Percentiles rank a stretch among this genome's conserved stretches.
These are phyloP conservation scores for Drosophila miranda DNA, from an alignment of 1,140 invertebrate genomes.

Conservation along the genomic window DNA sequence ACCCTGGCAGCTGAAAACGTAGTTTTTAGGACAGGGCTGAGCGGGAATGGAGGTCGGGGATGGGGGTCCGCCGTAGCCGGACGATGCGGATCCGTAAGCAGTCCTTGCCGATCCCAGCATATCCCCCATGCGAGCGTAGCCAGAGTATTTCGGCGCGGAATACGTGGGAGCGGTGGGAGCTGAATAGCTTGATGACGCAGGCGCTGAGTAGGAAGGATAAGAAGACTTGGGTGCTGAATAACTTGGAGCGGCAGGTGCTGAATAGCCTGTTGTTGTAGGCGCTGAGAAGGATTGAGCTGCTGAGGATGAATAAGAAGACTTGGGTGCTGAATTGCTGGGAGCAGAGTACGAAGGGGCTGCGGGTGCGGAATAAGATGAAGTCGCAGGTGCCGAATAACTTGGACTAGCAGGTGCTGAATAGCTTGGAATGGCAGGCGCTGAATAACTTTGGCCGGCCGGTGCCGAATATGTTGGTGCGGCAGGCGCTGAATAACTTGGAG, in stretches of 20 bases:
- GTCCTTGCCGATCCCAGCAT: conserved; percentile 32
- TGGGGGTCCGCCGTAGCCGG: conserved; percentile 25
- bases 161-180: conserved; percentile 20
- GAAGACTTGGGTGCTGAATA: conserved; percentile 36
- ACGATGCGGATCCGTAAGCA: conserved; percentile 17
- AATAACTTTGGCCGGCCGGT: conserved; percentile 13
- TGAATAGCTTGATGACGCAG: conserved; percentile 29
- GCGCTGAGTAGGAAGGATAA: conserved; percentile 13
- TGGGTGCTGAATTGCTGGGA: conserved; percentile 24
- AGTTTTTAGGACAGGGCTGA: conserved; percentile 56
- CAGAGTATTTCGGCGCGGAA: conserved; percentile 37
- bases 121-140: conserved; percentile 49
- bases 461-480: conserved; percentile 10
- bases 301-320: background rate
- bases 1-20: conserved; percentile 59
- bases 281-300: conserved; percentile 32
- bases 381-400: conserved; percentile 15
- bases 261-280: conserved; percentile 25
- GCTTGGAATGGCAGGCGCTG: conserved; percentile 5
- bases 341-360: background rate
- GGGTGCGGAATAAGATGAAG: conserved; percentile 25
- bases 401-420: conserved; percentile 29
- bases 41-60: conserved; percentile 30
- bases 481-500: conserved; percentile 29
- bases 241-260: conserved; percentile 18